These are phyloP conservation scores for Stomorhina lunata DNA, from an alignment of 2,888 invertebrate species.

Conservation along the genomic window DNA sequence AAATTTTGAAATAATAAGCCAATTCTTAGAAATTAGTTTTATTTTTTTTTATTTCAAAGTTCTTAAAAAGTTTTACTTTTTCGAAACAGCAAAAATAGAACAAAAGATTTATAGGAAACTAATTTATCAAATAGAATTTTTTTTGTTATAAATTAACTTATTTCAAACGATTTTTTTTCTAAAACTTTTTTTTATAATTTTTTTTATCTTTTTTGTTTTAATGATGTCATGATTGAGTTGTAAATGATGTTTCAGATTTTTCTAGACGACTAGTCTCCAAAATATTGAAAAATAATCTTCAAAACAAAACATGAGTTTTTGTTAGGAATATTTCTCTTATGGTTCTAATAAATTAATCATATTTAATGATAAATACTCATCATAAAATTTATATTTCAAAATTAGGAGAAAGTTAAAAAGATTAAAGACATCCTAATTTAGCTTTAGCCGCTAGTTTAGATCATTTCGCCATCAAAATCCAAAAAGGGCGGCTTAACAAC, in stretches of 20 bases:
- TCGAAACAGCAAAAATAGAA: not conserved
- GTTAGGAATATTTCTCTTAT: not conserved
- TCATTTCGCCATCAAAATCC: too few relatives aligned
- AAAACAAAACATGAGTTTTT: not conserved
- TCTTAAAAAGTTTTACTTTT: slow-evolving; percentile 12
- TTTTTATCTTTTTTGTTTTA: not conserved
- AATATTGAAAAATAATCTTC: not conserved
- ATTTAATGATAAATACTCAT: too few relatives aligned
- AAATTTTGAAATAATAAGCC: not conserved
- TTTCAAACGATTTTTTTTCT: too few relatives aligned
- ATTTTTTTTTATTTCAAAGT: not conserved
- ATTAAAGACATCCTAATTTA: too few relatives aligned
- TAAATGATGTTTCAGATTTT: not conserved
- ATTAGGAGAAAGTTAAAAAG: too few relatives aligned
- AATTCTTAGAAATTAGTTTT: not conserved
- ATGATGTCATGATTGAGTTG: slow-evolving; percentile 42
- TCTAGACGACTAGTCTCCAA: slow-evolving; percentile 7
- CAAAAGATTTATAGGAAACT: not conserved
- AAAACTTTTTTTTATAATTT: not conserved
- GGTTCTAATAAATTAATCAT: too few relatives aligned
- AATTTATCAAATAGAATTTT: slow-evolving; percentile 16
- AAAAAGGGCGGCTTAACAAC: too few relatives aligned
- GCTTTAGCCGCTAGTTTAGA: too few relatives aligned
- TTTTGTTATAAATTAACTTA: too few relatives aligned
- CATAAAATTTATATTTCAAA: too few relatives aligned